These are phyloP conservation scores for Platanista minor DNA, from an alignment of 2,113 vertebrate genomes.

Conservation along the genomic window DNA sequence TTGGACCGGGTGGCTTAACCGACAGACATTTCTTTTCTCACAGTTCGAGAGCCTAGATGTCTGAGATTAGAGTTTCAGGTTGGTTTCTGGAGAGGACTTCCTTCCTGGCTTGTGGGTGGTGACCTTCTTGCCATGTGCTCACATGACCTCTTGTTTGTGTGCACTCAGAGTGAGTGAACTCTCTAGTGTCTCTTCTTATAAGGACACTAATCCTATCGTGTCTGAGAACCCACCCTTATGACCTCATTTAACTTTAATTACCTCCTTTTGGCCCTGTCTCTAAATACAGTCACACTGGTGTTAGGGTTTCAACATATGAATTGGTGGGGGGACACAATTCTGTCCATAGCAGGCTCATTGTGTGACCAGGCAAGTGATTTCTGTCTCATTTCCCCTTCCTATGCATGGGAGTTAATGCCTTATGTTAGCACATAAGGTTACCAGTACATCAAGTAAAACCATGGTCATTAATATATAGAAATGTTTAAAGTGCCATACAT, in stretches of 20 bases:
- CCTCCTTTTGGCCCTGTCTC: neutral
- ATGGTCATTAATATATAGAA: neutral
- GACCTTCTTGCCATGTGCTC: neutral
- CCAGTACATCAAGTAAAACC: neutral
- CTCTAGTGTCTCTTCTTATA: neutral
- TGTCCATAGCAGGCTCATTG: neutral
- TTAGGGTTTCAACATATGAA: neutral
- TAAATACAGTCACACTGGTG: neutral
- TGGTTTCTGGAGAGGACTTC: neutral
- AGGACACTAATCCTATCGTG: neutral
- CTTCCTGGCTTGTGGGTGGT: neutral
- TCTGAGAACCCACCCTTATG: neutral
- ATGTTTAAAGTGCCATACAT: neutral
- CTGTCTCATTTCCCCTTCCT: neutral
- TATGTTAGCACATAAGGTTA: neutral
- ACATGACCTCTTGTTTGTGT: neutral
- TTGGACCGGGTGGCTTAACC: neutral
- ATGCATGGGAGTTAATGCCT: neutral
- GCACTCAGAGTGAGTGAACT: neutral
- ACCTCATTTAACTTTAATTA: neutral
- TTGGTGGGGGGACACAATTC: neutral
- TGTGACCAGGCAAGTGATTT: neutral
- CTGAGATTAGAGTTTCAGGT: neutral
- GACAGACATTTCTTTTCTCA: neutral
- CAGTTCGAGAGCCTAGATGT: neutral